Evolutionary conservation across 2,797 vertebrate genomes (phyloP).

Genomic region (Falco naumanni): DNA sequence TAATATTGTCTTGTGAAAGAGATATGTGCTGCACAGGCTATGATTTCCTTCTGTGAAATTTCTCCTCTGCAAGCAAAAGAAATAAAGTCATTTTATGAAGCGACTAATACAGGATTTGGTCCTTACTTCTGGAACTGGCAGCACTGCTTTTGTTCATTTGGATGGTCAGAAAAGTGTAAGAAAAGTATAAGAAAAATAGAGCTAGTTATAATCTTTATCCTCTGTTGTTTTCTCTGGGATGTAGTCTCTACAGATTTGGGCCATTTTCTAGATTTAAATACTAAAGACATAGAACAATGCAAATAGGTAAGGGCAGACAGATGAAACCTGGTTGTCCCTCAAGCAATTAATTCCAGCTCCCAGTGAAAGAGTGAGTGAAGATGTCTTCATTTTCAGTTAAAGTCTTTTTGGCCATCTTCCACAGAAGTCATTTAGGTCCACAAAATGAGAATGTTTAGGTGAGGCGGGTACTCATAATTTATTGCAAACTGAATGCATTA

Average conservation of each 20-base stretch:
- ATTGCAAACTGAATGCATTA: neutral
- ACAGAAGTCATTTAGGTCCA: neutral
- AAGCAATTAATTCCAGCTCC: neutral
- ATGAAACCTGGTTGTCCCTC: neutral
- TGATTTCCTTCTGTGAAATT: neutral
- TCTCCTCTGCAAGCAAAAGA: neutral
- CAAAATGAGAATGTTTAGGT: neutral
- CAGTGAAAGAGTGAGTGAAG: neutral
- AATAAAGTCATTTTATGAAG: neutral
- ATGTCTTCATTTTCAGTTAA: neutral
- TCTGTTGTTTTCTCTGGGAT: neutral
- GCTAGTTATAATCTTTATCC: neutral
- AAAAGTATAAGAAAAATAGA: neutral
- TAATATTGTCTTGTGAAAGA: neutral
- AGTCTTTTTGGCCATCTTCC: neutral
- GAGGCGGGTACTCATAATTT: fast-evolving
- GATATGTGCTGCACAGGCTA: neutral
- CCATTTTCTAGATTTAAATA: neutral
- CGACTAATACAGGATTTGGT: neutral
- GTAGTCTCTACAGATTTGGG: neutral
- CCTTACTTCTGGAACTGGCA: neutral
- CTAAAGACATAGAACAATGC: neutral
- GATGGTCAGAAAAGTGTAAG: neutral
- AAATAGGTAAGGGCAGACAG: neutral
- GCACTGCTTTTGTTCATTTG: neutral